These are phyloP conservation scores for Peromyscus maniculatus DNA, from an alignment of 2,113 vertebrate genomes.

Conservation along the genomic window DNA sequence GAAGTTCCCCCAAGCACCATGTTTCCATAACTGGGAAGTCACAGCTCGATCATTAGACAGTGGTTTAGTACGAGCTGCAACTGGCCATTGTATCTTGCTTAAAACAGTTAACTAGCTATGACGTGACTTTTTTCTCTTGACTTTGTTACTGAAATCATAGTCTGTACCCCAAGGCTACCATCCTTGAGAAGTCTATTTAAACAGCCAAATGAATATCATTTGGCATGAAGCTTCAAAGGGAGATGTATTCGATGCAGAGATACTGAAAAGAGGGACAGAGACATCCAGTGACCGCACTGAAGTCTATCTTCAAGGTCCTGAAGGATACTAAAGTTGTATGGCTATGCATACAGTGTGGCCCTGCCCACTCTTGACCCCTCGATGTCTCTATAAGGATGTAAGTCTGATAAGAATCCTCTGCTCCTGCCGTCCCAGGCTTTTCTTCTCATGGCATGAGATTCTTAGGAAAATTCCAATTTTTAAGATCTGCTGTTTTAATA, in stretches of 20 bases:
- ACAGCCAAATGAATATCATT: not conserved
- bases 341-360: not conserved
- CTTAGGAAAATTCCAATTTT: not conserved
- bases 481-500: not conserved
- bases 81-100: not conserved
- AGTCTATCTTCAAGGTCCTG: not conserved
- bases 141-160: not conserved
- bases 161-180: not conserved
- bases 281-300: not conserved
- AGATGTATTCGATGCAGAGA: not conserved
- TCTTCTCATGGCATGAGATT: not conserved
- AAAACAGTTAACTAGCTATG: not conserved
- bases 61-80: not conserved
- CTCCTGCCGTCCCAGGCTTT: not conserved
- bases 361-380: not conserved
- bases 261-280: not conserved
- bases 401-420: not conserved
- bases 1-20: not conserved
- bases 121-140: not conserved
- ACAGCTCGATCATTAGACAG: not conserved
- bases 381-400: rapidly evolving
- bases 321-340: not conserved
- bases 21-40: not conserved
- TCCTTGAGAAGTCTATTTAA: not conserved
- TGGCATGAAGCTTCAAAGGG: not conserved